These are phyloP conservation scores for Calephelis virginiensis DNA, from an alignment of 1,140 invertebrate genomes.

Conservation along the genomic window DNA sequence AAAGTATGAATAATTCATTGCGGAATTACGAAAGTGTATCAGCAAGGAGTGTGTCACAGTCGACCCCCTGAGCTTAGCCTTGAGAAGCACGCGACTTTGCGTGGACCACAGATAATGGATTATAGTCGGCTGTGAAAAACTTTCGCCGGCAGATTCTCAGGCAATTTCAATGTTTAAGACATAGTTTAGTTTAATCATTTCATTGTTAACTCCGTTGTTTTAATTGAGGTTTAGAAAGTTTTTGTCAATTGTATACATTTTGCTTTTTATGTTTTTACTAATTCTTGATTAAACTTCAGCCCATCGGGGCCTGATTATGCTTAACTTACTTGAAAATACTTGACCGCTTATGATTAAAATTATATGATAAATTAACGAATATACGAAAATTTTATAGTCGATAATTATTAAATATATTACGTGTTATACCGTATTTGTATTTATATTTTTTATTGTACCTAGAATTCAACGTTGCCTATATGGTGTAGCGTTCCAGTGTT, in stretches of 20 bases:
- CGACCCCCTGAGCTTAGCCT: conserved; percentile 4
- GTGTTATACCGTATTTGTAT: no score
- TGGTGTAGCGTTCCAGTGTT: no score
- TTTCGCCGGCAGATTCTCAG: conserved; percentile 22
- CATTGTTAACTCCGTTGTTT: conserved; percentile 9
- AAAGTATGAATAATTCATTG: background rate
- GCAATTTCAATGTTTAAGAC: conserved; percentile 17
- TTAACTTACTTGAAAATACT: background rate
- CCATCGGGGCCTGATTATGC: no score
- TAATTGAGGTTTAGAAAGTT: conserved; percentile 8
- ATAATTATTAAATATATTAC: no score
- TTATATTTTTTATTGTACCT: no score
- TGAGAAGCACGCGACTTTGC: conserved; percentile 20
- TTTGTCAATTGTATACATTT: background rate
- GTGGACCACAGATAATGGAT: conserved; percentile 20
- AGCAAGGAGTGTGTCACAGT: conserved; percentile 4
- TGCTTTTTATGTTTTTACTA: background rate
- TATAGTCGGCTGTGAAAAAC: conserved; percentile 21
- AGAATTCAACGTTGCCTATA: no score
- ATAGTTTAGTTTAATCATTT: conserved; percentile 16
- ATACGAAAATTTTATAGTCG: no score
- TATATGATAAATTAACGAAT: no score
- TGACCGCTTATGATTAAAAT: no score
- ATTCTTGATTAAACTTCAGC: no score
- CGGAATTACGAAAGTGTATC: conserved; percentile 20